phyloP scores from a whole-genome alignment of 2,113 vertebrate species.

The Lanius ludovicianus region DNA sequence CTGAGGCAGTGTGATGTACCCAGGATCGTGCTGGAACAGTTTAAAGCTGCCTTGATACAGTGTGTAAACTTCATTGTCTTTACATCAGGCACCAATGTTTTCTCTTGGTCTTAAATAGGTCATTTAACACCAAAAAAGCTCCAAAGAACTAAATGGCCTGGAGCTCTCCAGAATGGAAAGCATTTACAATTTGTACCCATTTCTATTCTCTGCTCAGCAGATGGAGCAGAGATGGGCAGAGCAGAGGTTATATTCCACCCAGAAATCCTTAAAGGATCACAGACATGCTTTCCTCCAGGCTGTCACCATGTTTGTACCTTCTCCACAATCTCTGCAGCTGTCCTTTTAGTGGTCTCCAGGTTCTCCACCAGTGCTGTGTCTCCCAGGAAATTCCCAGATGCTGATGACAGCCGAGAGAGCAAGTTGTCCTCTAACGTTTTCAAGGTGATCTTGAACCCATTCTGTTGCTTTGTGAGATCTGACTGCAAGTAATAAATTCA shows the following conservation, averaged over 20 bases:
- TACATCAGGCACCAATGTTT: neutral
- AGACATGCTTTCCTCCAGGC: neutral
- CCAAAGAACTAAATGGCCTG: neutral
- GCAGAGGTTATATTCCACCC: neutral
- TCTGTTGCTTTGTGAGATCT: conserved; percentile 92
- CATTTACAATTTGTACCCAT: neutral
- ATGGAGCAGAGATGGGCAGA: neutral
- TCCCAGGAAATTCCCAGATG: conserved; percentile 92
- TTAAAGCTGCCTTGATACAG: conserved; percentile 14
- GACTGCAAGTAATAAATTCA: conserved; percentile 76
- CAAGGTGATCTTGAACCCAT: conserved; percentile 95
- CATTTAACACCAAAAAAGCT: conserved; percentile 14
- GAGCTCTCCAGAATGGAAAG: neutral
- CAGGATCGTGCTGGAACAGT: neutral
- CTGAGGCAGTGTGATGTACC: neutral
- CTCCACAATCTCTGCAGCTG: conserved; percentile 87
- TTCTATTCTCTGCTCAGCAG: neutral
- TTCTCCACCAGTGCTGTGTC: conserved; percentile 91
- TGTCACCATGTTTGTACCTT: conserved; percentile 75
- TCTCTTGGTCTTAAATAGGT: conserved; percentile 17
- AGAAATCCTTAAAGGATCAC: neutral
- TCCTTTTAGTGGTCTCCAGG: conserved; percentile 90
- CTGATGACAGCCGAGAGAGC: conserved; percentile 89
- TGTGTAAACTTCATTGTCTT: conserved; percentile 43
- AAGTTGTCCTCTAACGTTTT: conserved; percentile 92